Conservation (phyloP, 2,797 vertebrate species). For the Epinephelus awoara region DNA sequence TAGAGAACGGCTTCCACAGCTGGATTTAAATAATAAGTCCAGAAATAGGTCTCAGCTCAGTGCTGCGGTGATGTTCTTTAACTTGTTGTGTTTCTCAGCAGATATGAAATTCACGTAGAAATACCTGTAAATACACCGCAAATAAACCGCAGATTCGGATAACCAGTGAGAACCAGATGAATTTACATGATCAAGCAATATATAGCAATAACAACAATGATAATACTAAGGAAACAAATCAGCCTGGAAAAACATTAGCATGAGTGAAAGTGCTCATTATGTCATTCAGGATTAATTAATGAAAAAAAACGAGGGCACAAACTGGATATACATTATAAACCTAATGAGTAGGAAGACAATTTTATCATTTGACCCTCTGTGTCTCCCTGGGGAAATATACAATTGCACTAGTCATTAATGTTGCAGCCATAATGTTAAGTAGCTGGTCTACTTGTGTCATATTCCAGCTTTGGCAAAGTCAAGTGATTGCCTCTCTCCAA, state of each 20-base stretch:
- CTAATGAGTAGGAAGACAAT: conserved; percentile 80
- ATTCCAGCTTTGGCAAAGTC: conserved; percentile 81
- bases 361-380: conserved; percentile 80
- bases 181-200: conserved; percentile 8
- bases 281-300: conserved; percentile 83
- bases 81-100: conserved; percentile 28
- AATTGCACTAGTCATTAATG: conserved; percentile 82
- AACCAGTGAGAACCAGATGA: conserved; percentile 26
- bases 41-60: conserved; percentile 55
- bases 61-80: conserved; percentile 46
- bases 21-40: conserved; percentile 68
- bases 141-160: conserved; percentile 12
- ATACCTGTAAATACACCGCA: conserved; percentile 9
- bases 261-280: conserved; percentile 74
- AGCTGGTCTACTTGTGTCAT: conserved; percentile 85
- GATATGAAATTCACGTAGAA: conserved; percentile 36
- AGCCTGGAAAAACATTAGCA: conserved; percentile 33
- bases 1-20: conserved; percentile 44
- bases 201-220: background rate
- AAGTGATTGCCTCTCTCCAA: conserved; percentile 78
- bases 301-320: conserved; percentile 79
- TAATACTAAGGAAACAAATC: conserved; percentile 25
- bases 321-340: conserved; percentile 78
- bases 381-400: conserved; percentile 79
- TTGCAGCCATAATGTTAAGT: conserved; percentile 83